Conservation (phyloP, 2,888 invertebrate genomes). For the Sarcophaga variegata region DNA sequence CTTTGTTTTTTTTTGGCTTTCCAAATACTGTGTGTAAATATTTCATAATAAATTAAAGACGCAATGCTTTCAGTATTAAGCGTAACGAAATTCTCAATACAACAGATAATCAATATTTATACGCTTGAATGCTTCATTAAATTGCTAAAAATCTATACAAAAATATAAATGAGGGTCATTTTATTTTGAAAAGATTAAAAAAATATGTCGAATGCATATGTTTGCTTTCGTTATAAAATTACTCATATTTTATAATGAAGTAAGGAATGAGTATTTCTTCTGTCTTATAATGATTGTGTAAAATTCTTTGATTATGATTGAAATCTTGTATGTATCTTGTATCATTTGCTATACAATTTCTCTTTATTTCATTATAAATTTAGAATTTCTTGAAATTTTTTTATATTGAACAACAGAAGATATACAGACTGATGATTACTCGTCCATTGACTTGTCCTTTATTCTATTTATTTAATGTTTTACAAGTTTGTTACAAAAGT, state of each 20-base stretch:
- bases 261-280: not conserved
- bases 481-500: too few species aligned
- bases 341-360: not conserved
- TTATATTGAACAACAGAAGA: not conserved
- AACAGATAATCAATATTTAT: conserved; percentile 33
- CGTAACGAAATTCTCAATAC: not conserved
- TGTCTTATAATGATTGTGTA: not conserved
- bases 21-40: not conserved
- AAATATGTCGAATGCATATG: too few species aligned
- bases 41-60: not conserved
- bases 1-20: not conserved
- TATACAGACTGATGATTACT: too few species aligned
- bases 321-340: not conserved
- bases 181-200: too few species aligned
- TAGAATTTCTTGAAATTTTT: not conserved
- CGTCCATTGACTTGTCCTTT: too few species aligned
- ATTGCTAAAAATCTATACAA: not conserved
- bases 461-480: too few species aligned
- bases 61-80: not conserved
- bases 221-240: not conserved
- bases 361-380: not conserved
- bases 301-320: not conserved
- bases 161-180: not conserved
- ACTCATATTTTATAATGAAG: not conserved
- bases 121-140: conserved; percentile 26